These are phyloP conservation scores for Chloropsis hardwickii DNA, from an alignment of 2,113 vertebrate genomes.

Conservation along the genomic window DNA sequence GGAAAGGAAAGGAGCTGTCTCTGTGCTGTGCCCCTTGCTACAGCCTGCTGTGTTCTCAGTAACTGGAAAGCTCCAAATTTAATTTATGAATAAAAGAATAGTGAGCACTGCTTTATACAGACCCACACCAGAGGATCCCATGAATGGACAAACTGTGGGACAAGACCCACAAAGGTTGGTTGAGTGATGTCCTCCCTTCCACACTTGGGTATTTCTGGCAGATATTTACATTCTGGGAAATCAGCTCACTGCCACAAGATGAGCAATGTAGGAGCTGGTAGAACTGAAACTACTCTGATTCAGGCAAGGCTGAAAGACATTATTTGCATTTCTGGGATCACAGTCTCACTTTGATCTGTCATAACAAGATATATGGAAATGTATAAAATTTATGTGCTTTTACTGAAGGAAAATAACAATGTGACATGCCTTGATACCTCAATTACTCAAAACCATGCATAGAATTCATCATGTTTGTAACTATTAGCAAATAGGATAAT, in stretches of 20 bases:
- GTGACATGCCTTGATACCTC: neutral
- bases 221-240: neutral
- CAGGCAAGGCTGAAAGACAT: neutral
- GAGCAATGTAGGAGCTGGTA: neutral
- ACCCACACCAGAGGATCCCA: rapidly evolving
- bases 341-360: neutral
- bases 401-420: neutral
- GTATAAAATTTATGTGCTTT: neutral
- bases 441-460: neutral
- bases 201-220: neutral
- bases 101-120: neutral
- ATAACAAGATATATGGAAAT: neutral
- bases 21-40: neutral
- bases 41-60: neutral
- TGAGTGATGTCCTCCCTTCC: neutral
- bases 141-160: rapidly evolving
- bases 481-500: neutral
- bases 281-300: neutral
- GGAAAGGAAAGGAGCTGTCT: neutral
- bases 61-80: neutral
- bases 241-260: neutral
- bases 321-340: neutral
- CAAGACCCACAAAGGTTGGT: rapidly evolving
- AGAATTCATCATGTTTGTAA: neutral
- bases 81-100: neutral